A percentile compares a stretch with the other conserved stretches of the same genome.
These are phyloP conservation scores for Micoletzkya japonica DNA, from an alignment of 2,888 invertebrate species.

Conservation along the genomic window DNA sequence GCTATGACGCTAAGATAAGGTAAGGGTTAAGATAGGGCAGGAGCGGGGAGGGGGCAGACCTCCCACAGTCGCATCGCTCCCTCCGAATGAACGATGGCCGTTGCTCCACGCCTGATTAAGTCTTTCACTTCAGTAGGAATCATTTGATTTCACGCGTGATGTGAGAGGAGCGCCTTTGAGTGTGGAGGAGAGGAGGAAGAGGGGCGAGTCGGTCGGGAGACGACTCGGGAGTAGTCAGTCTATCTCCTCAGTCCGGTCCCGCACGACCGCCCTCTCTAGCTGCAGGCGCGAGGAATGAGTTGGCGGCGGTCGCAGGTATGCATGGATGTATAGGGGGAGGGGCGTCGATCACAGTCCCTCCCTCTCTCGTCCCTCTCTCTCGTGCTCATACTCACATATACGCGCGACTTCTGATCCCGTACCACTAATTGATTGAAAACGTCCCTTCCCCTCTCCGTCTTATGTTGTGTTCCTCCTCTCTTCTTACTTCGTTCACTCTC, in stretches of 20 bases:
- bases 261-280: not conserved
- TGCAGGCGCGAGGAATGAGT: not conserved
- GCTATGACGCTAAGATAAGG: not conserved
- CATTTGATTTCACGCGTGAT: constrained; percentile 41
- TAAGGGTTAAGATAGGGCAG: constrained; percentile 16
- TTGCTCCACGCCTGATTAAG: constrained; percentile 38
- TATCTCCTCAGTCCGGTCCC: not conserved
- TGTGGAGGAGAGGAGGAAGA: constrained; percentile 11
- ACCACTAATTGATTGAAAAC: not conserved
- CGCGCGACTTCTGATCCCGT: not conserved
- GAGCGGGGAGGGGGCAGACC: constrained; percentile 1
- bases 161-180: constrained; percentile 29
- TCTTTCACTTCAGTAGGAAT: constrained; percentile 42
- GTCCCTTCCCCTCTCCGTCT: not conserved
- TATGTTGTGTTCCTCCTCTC: not conserved
- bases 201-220: not conserved
- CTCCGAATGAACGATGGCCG: not conserved
- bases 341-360: not conserved
- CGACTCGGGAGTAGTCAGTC: constrained; percentile 1
- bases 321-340: constrained; percentile 2
- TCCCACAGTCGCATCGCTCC: not conserved
- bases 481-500: not conserved
- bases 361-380: constrained; percentile 1
- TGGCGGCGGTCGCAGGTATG: not conserved
- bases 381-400: not conserved